phyloP scores from a whole-genome alignment of 2,113 vertebrate species.

The Corythornis madagascariensis region DNA sequence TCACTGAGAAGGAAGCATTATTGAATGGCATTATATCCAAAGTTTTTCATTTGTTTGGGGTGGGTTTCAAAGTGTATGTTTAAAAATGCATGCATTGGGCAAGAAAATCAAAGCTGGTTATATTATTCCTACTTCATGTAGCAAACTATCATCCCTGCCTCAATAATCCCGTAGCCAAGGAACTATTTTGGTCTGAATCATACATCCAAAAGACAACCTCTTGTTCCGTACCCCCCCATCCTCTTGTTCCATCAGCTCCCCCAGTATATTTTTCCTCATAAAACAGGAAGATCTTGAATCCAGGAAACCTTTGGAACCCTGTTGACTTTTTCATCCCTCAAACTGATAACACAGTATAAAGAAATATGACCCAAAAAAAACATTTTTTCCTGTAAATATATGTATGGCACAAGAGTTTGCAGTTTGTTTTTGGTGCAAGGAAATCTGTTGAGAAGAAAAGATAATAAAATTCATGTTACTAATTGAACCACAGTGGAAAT shows the following conservation, averaged over 20 bases:
- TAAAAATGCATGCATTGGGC: background rate
- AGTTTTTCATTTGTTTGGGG: conserved; percentile 12
- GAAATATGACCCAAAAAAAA: background rate
- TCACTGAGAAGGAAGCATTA: conserved; percentile 12
- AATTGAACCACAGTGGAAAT: background rate
- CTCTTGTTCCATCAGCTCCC: background rate
- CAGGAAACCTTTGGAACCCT: background rate
- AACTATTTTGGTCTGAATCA: background rate
- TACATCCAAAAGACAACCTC: background rate
- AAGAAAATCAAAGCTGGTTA: background rate
- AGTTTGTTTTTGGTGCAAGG: background rate
- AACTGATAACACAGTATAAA: background rate
- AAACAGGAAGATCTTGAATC: background rate
- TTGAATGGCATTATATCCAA: conserved; percentile 30
- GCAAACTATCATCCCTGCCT: background rate
- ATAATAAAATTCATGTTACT: background rate
- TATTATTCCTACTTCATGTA: background rate
- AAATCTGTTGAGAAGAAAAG: background rate
- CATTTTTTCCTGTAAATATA: background rate
- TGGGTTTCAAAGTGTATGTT: background rate
- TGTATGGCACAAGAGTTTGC: background rate
- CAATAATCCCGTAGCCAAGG: background rate
- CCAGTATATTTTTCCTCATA: background rate
- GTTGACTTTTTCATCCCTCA: background rate
- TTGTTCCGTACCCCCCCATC: background rate